Base-by-base conservation (phyloP, 2,888 invertebrate genomes). In the Metopia argyrocephala region DNA sequence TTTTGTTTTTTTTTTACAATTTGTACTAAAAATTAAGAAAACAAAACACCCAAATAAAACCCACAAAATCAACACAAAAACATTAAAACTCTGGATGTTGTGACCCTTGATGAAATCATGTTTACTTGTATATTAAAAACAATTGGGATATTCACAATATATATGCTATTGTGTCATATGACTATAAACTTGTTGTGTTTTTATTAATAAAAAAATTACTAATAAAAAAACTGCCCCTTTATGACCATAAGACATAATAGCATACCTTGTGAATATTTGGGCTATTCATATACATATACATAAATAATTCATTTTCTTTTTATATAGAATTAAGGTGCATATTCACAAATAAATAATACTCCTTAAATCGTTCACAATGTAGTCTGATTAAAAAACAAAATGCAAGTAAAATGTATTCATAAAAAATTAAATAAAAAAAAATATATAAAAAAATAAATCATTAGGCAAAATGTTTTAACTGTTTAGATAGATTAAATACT, bases 61-160 rank as follows among this genome's bases (percentile, higher is more conserved):
- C 9, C 9, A 23, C 54, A 64, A 48, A 70, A 78, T 73, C 57
- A 82, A 82, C 71, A 25, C 69, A 83, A 82, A 71, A 73, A 78
- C 82, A 84, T 84, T 76, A 83, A 84, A 89, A 89, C 89, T 89
- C 89, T 89, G 87, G 88, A 90, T 89, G 89, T 90, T 90, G 89
- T 89, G 90, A 89, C 87, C 87, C 87, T 89, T 88, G 86, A 88
- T 87, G 74, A 88, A 87, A 88, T 86, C 88, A 87, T 86, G 87
- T 87, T 87, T 86, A 66, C 70, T 74, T 69, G 69, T 66, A 86
- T 84, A 84, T 84, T 84, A 12, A 65, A 50, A 69, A 71, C 12
- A 45, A 68, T n/a, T n/a, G n/a, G n/a, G n/a, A n/a, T n/a, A n/a
- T n/a, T n/a, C n/a, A n/a, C n/a, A n/a, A n/a, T n/a, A n/a, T n/a